These are phyloP conservation scores for Sarcophaga carnaria DNA, from an alignment of 2,888 invertebrate species.

Conservation along the genomic window DNA sequence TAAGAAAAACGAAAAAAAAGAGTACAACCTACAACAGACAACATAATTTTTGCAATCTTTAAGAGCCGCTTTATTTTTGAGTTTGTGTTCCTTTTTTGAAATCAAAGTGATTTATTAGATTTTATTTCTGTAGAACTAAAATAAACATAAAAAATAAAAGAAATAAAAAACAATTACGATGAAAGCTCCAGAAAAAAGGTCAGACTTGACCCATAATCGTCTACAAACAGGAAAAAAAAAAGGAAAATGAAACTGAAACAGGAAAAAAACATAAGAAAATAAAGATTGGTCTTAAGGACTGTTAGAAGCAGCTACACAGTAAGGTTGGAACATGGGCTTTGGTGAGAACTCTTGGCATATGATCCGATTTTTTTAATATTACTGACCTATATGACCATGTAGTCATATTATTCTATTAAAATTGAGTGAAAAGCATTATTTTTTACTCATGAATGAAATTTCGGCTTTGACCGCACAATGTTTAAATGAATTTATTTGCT, in stretches of 20 bases:
- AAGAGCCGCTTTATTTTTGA: conserved; percentile 3
- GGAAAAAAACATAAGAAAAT: conserved; percentile 12
- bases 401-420: not conserved
- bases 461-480: conserved; percentile 6
- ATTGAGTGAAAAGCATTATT: not conserved
- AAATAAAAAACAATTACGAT: conserved; percentile 25
- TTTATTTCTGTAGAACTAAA: conserved; percentile 46
- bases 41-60: conserved; percentile 41
- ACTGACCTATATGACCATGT: too few relatives aligned
- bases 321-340: too few relatives aligned
- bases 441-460: conserved; percentile 31
- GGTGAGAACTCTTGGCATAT: too few relatives aligned
- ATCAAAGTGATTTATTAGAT: conserved; percentile 71
- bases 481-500: conserved; percentile 52
- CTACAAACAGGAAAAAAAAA: not conserved
- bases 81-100: conserved; percentile 41
- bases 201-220: conserved; percentile 68
- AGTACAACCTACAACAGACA: conserved; percentile 6
- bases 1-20: conserved; percentile 17
- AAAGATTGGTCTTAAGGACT: not conserved
- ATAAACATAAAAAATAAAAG: not conserved
- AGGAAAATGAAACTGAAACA: not conserved
- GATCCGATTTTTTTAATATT: too few relatives aligned
- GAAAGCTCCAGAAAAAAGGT: conserved; percentile 59
- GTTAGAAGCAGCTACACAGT: not conserved